These are phyloP conservation scores for Agrotis puta DNA, from an alignment of 2,888 invertebrate genomes.

Conservation along the genomic window DNA sequence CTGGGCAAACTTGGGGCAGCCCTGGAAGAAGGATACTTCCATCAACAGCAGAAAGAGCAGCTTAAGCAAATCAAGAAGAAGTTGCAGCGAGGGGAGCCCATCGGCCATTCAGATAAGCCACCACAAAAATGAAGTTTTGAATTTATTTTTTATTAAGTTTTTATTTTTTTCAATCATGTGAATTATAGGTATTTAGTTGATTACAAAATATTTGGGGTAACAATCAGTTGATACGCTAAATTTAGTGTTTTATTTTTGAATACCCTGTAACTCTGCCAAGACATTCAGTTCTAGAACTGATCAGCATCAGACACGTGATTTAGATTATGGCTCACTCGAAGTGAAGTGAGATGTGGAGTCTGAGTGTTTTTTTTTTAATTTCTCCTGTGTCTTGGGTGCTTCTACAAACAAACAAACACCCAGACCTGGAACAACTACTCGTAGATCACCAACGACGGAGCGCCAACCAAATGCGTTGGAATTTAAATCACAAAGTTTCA, in stretches of 20 bases:
- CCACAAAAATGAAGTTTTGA: conserved; percentile 25
- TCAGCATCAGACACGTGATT: too few species aligned
- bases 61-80: conserved; percentile 77
- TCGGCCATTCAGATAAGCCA: conserved; percentile 35
- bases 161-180: conserved; percentile 12
- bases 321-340: too few species aligned
- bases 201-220: conserved; percentile 14
- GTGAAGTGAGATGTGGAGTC: too few species aligned
- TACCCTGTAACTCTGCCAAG: too few species aligned
- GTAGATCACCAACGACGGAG: too few species aligned
- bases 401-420: too few species aligned
- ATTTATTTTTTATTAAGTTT: neutral
- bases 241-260: neutral
- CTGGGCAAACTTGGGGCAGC: conserved; percentile 79
- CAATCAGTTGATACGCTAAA: neutral
- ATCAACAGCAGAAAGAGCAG: conserved; percentile 76
- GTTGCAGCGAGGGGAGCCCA: conserved; percentile 60
- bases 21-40: conserved; percentile 83
- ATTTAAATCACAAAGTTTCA: too few species aligned
- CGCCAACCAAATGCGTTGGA: too few species aligned
- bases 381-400: too few species aligned
- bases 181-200: neutral
- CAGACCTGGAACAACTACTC: too few species aligned
- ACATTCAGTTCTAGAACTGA: too few species aligned
- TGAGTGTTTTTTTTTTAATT: too few species aligned